Percentiles rank a stretch among this genome's conserved stretches.
Evolutionary conservation across 2,797 vertebrate genomes (phyloP).

Genomic region (Picus viridis): DNA sequence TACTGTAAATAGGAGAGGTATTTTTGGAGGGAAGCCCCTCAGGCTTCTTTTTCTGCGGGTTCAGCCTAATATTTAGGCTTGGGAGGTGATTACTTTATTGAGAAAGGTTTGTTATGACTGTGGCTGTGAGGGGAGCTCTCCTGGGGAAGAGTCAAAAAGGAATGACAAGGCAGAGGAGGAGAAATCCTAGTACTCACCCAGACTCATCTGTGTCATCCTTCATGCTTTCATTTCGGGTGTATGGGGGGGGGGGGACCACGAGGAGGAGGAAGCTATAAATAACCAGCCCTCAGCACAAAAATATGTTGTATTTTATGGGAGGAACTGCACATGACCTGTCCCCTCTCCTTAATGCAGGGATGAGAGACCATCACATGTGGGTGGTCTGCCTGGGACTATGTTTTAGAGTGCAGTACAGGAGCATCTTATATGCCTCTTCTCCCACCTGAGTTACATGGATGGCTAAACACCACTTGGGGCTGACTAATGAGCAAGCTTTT

Average conservation of each 20-base stretch:
- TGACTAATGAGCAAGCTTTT: slow-evolving; percentile 15
- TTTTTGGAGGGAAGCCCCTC: neutral
- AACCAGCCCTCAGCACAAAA: neutral
- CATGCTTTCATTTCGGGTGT: neutral
- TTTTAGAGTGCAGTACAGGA: neutral
- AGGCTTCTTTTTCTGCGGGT: slow-evolving; percentile 14
- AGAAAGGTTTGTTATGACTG: slow-evolving; percentile 6
- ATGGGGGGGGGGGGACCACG: neutral
- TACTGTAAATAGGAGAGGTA: slow-evolving; percentile 59
- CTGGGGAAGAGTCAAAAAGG: neutral
- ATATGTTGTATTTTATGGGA: neutral
- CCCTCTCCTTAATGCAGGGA: neutral
- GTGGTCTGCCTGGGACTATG: neutral
- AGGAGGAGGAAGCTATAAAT: neutral
- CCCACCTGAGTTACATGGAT: neutral
- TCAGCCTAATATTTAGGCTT: slow-evolving; percentile 72
- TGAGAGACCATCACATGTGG: neutral
- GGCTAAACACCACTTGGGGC: neutral
- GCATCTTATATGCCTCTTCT: neutral
- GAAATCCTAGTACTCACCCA: slow-evolving; percentile 10
- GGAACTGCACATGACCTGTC: neutral
- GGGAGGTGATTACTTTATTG: slow-evolving; percentile 1
- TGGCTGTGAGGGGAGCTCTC: neutral
- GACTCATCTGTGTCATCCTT: slow-evolving; percentile 22
- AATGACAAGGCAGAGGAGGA: neutral